A percentile compares a stretch with the other conserved stretches of the same genome.
These are phyloP conservation scores for Anguilla megastoma DNA, from an alignment of 2,797 vertebrate genomes.

Conservation along the genomic window DNA sequence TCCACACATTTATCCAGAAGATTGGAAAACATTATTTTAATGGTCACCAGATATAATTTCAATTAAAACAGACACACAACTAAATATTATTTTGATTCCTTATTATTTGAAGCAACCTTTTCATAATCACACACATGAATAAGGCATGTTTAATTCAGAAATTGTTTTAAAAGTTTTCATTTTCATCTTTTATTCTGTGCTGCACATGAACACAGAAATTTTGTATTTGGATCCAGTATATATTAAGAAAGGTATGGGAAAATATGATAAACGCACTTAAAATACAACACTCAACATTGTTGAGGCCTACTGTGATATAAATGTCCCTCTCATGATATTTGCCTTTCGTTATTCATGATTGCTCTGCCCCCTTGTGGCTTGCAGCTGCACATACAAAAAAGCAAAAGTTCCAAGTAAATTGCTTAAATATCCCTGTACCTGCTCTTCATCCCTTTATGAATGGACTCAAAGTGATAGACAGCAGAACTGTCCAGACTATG, in stretches of 20 bases:
- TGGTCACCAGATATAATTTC: not conserved
- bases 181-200: not conserved
- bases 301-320: not conserved
- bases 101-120: not conserved
- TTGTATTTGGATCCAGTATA: not conserved
- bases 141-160: not conserved
- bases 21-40: not conserved
- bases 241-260: not conserved
- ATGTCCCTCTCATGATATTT: not conserved
- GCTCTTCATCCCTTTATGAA: not conserved
- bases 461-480: too few species aligned
- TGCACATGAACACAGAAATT: not conserved
- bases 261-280: not conserved
- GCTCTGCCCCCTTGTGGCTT: slow-evolving; percentile 41
- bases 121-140: not conserved
- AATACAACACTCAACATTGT: not conserved
- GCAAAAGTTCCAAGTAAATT: not conserved
- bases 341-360: not conserved
- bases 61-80: not conserved
- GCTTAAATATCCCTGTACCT: not conserved
- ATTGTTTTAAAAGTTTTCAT: not conserved
- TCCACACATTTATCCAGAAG: not conserved
- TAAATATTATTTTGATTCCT: not conserved
- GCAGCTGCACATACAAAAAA: not conserved
- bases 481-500: not conserved